A percentile compares a stretch with the other conserved stretches of the same genome.
These are phyloP conservation scores for Pangasius sanitwongsei DNA, from an alignment of 2,797 vertebrate species.

Conservation along the genomic window DNA sequence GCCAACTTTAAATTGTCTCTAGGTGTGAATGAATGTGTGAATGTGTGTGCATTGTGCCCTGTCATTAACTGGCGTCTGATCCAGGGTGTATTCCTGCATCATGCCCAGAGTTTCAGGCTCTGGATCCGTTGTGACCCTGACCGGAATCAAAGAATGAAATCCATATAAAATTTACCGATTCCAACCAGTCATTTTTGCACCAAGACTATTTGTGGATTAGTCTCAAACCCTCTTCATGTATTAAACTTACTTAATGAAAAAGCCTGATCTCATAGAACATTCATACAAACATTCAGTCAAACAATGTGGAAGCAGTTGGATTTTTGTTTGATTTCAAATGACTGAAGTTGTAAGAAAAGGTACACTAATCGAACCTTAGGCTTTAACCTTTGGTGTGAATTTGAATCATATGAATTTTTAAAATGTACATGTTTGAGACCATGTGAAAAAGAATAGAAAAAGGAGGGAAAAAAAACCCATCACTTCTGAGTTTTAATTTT, in stretches of 20 bases:
- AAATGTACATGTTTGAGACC: not conserved
- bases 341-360: not conserved
- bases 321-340: not conserved
- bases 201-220: not conserved
- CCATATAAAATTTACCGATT: not conserved
- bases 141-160: not conserved
- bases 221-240: not conserved
- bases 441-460: not conserved
- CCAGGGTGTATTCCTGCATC: not conserved
- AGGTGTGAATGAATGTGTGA: not conserved
- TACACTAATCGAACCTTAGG: not conserved
- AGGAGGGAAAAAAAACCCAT: not conserved
- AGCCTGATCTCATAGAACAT: not conserved
- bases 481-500: not conserved
- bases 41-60: not conserved
- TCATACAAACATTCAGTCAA: not conserved
- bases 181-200: not conserved
- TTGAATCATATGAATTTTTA: not conserved
- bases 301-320: not conserved
- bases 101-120: not conserved
- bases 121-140: too few relatives aligned
- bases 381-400: not conserved
- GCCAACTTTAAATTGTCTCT: not conserved
- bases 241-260: not conserved
- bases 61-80: not conserved